Conservation (phyloP, 2,797 vertebrate genomes). For the Onychomys arenicola region DNA sequence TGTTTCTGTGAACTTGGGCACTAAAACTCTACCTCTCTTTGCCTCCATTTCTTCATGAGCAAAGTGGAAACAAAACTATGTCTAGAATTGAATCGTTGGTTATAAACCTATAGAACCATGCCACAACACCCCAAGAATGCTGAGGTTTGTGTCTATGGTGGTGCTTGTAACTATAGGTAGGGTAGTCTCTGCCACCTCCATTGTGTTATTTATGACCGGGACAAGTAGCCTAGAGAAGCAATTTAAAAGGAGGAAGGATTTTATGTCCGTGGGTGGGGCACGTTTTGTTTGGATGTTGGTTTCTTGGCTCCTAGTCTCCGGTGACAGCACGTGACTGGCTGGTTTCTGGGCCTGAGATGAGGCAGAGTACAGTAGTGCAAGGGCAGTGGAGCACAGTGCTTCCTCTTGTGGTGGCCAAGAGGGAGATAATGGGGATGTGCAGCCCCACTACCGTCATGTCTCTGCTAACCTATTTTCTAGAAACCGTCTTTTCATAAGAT, state of each 20-base stretch:
- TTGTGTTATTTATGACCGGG: background rate
- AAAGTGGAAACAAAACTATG: background rate
- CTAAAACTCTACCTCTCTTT: background rate
- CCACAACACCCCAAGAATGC: background rate
- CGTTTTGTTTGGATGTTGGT: background rate
- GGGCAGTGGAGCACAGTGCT: background rate
- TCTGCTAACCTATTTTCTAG: background rate
- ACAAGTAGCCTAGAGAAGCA: background rate
- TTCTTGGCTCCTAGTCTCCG: background rate
- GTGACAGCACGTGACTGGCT: background rate
- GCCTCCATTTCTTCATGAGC: background rate
- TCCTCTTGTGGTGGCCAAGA: too few species aligned
- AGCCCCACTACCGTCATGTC: background rate
- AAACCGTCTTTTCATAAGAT: background rate
- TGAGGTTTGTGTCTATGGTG: background rate
- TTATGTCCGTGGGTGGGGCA: background rate
- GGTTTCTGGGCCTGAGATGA: background rate
- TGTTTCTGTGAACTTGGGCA: background rate
- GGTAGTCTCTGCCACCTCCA: background rate
- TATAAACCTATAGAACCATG: background rate
- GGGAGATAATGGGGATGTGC: background rate
- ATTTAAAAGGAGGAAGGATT: background rate
- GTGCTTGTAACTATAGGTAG: background rate
- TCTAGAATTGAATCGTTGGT: background rate
- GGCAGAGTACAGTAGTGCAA: background rate